phyloP scores from a whole-genome alignment of 2,113 vertebrate genomes.

The Chrysemys picta region DNA sequence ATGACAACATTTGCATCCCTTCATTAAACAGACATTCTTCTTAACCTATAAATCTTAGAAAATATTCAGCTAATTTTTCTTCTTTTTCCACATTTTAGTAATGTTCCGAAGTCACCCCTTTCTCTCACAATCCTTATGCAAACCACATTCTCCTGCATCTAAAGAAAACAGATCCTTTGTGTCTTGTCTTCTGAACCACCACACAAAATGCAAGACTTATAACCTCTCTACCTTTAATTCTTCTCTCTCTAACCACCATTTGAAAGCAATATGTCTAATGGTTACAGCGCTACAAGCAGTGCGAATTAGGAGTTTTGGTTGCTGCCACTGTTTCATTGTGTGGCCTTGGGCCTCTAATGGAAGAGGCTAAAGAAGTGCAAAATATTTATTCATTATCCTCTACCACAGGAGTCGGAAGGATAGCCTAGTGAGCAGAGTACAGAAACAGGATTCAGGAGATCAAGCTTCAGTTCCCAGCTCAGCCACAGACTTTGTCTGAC shows the following conservation, averaged over 20 bases:
- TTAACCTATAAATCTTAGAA: not conserved
- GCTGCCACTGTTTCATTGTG: not conserved
- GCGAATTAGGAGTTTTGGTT: not conserved
- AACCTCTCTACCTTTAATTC: not conserved
- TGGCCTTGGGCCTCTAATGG: not conserved
- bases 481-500: not conserved
- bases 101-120: not conserved
- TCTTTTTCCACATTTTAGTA: not conserved
- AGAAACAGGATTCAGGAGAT: not conserved
- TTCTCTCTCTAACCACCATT: not conserved
- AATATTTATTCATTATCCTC: not conserved
- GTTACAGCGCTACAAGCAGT: rapidly evolving
- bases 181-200: not conserved
- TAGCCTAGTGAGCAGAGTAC: not conserved
- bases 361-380: not conserved
- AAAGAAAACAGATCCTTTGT: not conserved
- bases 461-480: not conserved
- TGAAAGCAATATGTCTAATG: not conserved
- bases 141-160: not conserved
- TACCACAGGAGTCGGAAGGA: not conserved
- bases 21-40: not conserved
- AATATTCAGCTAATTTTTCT: not conserved
- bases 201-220: not conserved
- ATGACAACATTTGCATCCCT: not conserved
- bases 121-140: not conserved